Evolutionary conservation across 2,113 vertebrate species (phyloP).

Genomic region (Otolemur garnettii): DNA sequence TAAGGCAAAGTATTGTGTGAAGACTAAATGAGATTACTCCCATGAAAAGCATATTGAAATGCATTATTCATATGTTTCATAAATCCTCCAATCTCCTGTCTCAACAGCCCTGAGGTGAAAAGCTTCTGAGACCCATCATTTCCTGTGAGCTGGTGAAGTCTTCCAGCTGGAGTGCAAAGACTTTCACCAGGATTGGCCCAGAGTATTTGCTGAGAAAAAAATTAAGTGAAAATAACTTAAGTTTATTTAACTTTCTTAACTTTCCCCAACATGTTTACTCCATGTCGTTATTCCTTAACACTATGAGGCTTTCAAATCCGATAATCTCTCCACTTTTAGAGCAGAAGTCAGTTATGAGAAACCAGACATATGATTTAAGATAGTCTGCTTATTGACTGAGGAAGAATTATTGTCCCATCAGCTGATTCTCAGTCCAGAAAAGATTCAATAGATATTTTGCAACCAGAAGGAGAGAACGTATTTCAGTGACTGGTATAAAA

Average conservation of each 20-base stretch:
- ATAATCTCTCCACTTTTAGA: not conserved
- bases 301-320: not conserved
- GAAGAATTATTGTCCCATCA: not conserved
- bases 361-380: not conserved
- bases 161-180: constrained; percentile 73
- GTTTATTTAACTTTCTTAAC: constrained; percentile 61
- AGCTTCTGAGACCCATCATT: constrained; percentile 52
- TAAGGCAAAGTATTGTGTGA: not conserved
- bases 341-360: not conserved
- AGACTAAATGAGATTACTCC: constrained; percentile 14
- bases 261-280: not conserved
- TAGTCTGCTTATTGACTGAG: not conserved
- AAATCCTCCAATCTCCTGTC: constrained; percentile 46
- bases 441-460: not conserved
- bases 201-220: constrained; percentile 56
- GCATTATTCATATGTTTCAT: constrained; percentile 63
- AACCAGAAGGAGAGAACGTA: not conserved
- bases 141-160: constrained; percentile 68
- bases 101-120: constrained; percentile 58
- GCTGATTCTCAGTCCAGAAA: constrained; percentile 11
- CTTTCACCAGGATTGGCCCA: constrained; percentile 42
- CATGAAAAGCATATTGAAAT: constrained; percentile 70
- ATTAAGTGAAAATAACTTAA: constrained; percentile 63
- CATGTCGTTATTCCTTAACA: constrained; percentile 8
- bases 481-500: not conserved